Evolutionary conservation across 1,140 invertebrate genomes (phyloP), one percentile per base, ranked within the genome.

Genomic region (Ceratina australensis): DNA sequence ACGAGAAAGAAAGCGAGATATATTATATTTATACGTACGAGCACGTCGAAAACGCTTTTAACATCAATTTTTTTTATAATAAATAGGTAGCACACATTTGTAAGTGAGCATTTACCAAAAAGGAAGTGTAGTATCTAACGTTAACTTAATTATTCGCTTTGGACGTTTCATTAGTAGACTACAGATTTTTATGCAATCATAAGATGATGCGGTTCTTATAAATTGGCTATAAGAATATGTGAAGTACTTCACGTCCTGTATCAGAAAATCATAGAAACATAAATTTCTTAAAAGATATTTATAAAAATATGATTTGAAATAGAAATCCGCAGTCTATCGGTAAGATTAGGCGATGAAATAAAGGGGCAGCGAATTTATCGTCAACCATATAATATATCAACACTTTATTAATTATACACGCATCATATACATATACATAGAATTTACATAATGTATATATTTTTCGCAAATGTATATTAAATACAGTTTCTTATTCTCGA

Each of bases 401-500:
- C 87, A 89, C 82, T 90, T 90, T 90, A 89, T 90, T 89, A 84
- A 89, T 88, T 87, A 81, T 76, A 88, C 83, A 88, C 79, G 83
- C 80, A 86, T 88, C 83, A 79, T 87, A 85, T 86, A 89, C 83
- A 87, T 88, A 83, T 87, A 88, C 82, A 85, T 83, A 83, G 81
- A 89, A 86, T 86, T 82, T 87, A 84, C 74, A 86, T 82, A 80
- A 77, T 81, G 66, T 84, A 64, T 80, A 83, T 86, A 76, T 86
- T 63, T 84, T 82, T 79, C 59, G 72, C 82, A 72, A 81, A 88
- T 84, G 65, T 84, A 87, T 84, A 86, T 80, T 86, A 84, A 33
- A 83, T 85, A 86, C 79, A 86, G 81, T 74, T 59, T 68, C 75
- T 74, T 78, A 69, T 87, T 86, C 73, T 83, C 74, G 76, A 80